Base-by-base conservation (phyloP, 2,888 invertebrate species). In the Polia nebulosa region DNA sequence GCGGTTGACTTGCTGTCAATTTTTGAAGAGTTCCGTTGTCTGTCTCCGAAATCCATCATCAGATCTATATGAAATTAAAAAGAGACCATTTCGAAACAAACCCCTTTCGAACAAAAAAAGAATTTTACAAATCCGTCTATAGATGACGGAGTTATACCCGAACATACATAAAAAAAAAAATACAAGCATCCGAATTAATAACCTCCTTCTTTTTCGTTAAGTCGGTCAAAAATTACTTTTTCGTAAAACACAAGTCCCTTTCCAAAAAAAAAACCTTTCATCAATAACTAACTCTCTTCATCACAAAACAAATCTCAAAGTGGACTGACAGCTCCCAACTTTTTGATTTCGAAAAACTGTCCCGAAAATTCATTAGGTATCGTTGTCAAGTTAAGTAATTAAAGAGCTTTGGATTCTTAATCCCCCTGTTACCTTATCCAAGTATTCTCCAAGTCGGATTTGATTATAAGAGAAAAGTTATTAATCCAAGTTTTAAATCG, bases 401-500 rank as follows among this genome's bases (percentile, higher is more conserved):
- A 93, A 91, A 90, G 88, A 84, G 85, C 83, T 73, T 78, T 73
- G 85, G 83, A 88, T 87, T 79, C 74, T 72, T 76, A 70, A 83
- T 82, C 82, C 85, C 85, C 86, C 85, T 81, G 84, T 66, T 74
- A 75, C 62, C 73, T 72, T 81, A 82, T 79, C 84, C 78, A 88
- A 88, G 89, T 88, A 87, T 88, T 87, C 81, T 60, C 55, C 74
- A 89, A 89, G 68, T 88, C 83, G 86, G 86, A 92, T 91, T 92
- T 87, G 84, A 90, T 90, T 90, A 87, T 88, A 87, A 89, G 81
- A 74, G 88, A 87, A 84, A 86, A 87, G 87, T 91, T 91, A 91
- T 91, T 90, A 92, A 90, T 92, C 89, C 89, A 88, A 89, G 87
- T 92, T 92, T 88, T 89, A 83, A 88, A 88, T 85, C 80, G 80